Conservation (phyloP, 2,888 invertebrate genomes). For the Zygaena filipendulae region DNA sequence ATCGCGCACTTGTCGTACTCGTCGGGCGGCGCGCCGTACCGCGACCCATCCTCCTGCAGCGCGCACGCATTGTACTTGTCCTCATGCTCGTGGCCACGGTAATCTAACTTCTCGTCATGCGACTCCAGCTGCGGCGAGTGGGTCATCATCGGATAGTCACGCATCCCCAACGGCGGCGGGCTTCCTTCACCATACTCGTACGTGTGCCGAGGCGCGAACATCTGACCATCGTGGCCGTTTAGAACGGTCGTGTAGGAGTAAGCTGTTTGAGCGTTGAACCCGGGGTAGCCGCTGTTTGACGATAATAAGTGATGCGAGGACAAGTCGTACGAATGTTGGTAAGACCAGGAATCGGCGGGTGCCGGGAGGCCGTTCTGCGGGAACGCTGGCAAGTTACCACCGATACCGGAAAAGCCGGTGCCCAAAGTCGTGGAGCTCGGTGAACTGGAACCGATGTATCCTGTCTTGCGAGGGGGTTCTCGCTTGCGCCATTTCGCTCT, state of each 20-base stretch:
- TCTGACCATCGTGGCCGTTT: constrained; percentile 78
- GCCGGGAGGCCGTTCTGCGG: constrained; percentile 71
- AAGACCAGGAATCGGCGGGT: constrained; percentile 84
- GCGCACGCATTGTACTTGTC: constrained; percentile 59
- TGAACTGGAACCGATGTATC: constrained; percentile 76
- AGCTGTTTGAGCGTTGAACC: constrained; percentile 70
- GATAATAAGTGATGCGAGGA: constrained; percentile 81
- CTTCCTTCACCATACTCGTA: constrained; percentile 71
- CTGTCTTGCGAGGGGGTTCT: constrained; percentile 92
- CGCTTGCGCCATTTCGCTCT: constrained; percentile 95
- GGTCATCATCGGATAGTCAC: constrained; percentile 74
- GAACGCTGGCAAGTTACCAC: constrained; percentile 60
- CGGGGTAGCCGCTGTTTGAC: constrained; percentile 74
- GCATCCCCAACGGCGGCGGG: constrained; percentile 71
- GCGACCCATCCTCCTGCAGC: constrained; percentile 57
- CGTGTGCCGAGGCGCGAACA: constrained; percentile 74
- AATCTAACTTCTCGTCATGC: constrained; percentile 62
- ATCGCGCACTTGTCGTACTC: constrained; percentile 72
- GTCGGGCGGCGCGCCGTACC: constrained; percentile 66
- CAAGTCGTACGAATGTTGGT: constrained; percentile 81
- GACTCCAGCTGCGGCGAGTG: constrained; percentile 71
- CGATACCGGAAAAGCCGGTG: constrained; percentile 67
- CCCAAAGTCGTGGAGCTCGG: constrained; percentile 75
- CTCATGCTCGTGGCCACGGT: constrained; percentile 52
- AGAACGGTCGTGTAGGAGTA: constrained; percentile 75